Conservation (phyloP, 2,888 invertebrate species). For the Podabrus alpinus region DNA sequence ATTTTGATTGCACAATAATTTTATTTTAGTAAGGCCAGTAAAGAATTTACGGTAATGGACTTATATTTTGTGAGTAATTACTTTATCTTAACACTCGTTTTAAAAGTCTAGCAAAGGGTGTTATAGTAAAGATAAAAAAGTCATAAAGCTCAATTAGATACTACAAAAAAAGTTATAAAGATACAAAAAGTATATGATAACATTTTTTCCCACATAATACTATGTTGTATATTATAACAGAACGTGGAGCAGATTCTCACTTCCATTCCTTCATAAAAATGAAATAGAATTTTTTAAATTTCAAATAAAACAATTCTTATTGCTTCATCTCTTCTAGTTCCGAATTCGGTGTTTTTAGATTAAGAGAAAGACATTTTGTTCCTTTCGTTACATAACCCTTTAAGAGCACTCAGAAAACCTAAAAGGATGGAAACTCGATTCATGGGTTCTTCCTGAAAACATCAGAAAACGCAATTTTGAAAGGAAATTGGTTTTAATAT, state of each 20-base stretch:
- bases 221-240: not conserved
- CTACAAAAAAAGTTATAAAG: not conserved
- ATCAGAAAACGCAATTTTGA: not conserved
- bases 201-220: not conserved
- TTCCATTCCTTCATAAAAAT: not conserved
- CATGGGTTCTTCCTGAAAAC: not conserved
- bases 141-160: not conserved
- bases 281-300: not conserved
- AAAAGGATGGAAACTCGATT: not conserved
- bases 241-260: not conserved
- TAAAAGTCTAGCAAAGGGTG: not conserved
- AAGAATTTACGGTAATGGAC: not conserved
- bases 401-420: not conserved
- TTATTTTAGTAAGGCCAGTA: not conserved
- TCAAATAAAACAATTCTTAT: not conserved
- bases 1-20: not conserved
- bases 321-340: not conserved
- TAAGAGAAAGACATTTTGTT: not conserved
- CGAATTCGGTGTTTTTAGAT: not conserved
- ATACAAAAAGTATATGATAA: not conserved
- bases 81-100: not conserved
- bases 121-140: not conserved
- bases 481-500: not conserved
- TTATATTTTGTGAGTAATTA: not conserved
- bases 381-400: not conserved